These are phyloP conservation scores for Pygocentrus nattereri DNA, from an alignment of 2,797 vertebrate species.

Conservation along the genomic window DNA sequence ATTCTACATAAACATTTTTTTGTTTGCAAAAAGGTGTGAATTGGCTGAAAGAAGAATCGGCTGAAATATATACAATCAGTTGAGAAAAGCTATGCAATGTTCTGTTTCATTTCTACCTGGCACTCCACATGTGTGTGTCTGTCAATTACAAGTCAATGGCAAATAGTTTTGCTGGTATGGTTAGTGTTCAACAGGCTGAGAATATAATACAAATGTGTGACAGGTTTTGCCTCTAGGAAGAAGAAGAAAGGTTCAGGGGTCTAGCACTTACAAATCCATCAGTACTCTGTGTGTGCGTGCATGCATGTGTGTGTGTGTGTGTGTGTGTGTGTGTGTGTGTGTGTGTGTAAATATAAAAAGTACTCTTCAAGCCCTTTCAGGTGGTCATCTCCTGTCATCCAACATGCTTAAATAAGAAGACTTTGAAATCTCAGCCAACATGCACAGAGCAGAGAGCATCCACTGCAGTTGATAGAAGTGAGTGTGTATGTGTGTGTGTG, in stretches of 20 bases:
- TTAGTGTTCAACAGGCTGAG: not conserved
- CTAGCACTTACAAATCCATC: not conserved
- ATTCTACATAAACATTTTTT: not conserved
- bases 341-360: constrained; percentile 8
- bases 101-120: not conserved
- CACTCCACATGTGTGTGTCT: not conserved
- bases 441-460: not conserved
- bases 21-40: not conserved
- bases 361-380: not conserved
- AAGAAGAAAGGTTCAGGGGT: not conserved
- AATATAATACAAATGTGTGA: not conserved
- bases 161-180: not conserved
- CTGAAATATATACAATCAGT: not conserved
- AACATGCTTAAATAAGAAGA: not conserved
- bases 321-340: not conserved
- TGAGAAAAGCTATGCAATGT: not conserved
- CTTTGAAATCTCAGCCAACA: not conserved
- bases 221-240: not conserved
- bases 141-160: not conserved
- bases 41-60: too few species aligned
- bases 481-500: not conserved
- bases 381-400: constrained; percentile 3
- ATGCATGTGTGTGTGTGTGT: not conserved
- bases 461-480: not conserved
- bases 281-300: not conserved